Base-by-base conservation (phyloP, 2,888 invertebrate genomes). In the Ernsta delagoae region DNA sequence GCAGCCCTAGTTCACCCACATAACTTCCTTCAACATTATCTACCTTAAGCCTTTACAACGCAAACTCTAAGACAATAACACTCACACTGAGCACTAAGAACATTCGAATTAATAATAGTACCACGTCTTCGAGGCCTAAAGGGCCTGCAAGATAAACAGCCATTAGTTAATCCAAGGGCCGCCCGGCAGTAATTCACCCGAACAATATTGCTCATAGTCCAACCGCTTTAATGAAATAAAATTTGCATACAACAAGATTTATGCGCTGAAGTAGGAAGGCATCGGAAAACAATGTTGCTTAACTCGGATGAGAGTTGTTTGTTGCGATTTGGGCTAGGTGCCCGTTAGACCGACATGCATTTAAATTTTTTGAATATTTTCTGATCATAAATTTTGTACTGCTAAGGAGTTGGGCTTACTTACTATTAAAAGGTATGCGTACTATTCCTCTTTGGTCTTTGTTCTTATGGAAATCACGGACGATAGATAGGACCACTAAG, bases 161-260 rank as follows among this genome's bases (percentile, higher is more conserved):
- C 87, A 92, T 93, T 92, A 92, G 91, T 85, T 92, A 93, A 93
- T 91, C 92, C 87, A 78, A 82, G 88, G 88, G 89, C 86, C 86
- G 88, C 74, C 83, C 81, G 81, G 85, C 87, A 82, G 86, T 92
- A 89, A 88, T 83, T 92, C 89, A 92, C 82, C 81, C 81, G 74
- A 77, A 83, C 87, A 84, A 90, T 91, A 91, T 89, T 88, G 90
- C 90, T 84, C 85, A 87, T 87, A 86, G 91, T 83, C 86, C 84
- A 83, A 89, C 90, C 87, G 88, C 86, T 85, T 86, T 92, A 93
- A 92, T 93, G 91, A 93, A 92, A 92, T 93, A 89, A 90, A 91
- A 93, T 93, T 92, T 88, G 92, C 93, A 92, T 92, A 92, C 87
- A 85, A 87, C 87, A 83, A 88, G 91, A 92, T 92, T 93, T 92